Conservation (phyloP, 2,113 vertebrate genomes). For the Perccottus glenii region DNA sequence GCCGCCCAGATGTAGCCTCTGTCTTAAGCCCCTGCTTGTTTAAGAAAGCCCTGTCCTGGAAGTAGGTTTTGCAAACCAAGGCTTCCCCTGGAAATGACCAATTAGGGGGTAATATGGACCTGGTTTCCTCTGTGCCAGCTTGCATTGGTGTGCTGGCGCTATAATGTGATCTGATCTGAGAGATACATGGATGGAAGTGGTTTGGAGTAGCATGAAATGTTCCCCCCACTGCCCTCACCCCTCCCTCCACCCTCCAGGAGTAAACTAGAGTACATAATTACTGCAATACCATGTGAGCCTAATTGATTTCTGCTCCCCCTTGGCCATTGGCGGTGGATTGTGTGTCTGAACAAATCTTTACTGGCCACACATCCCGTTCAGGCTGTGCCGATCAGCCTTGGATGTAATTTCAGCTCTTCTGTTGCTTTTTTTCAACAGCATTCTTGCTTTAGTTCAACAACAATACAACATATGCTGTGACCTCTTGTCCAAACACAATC, state of each 20-base stretch:
- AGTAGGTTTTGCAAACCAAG: slow-evolving; percentile 72
- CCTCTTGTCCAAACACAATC: slow-evolving; percentile 15
- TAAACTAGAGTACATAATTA: slow-evolving; percentile 76
- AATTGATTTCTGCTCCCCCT: slow-evolving; percentile 76
- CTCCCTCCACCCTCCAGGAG: slow-evolving; percentile 61
- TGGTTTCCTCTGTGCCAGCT: slow-evolving; percentile 77
- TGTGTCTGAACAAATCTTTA: slow-evolving; percentile 71
- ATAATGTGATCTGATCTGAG: slow-evolving; percentile 77
- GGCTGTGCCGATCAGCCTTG: slow-evolving; percentile 30
- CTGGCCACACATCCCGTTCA: slow-evolving; percentile 63
- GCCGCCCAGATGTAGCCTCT: slow-evolving; percentile 70
- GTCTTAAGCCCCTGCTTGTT: slow-evolving; percentile 72
- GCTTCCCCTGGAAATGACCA: slow-evolving; percentile 81
- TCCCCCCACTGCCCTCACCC: slow-evolving; percentile 32
- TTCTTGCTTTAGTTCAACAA: slow-evolving; percentile 22
- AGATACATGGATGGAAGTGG: slow-evolving; percentile 78
- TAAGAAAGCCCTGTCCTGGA: slow-evolving; percentile 72
- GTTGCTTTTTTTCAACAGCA: slow-evolving; percentile 37
- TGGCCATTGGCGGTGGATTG: slow-evolving; percentile 62
- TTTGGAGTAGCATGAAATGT: slow-evolving; percentile 80
- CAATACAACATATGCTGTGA: slow-evolving; percentile 24
- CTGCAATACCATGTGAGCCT: slow-evolving; percentile 71
- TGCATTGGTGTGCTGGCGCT: slow-evolving; percentile 63
- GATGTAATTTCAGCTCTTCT: slow-evolving; percentile 53
- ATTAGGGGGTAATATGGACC: slow-evolving; percentile 77